Evolutionary conservation across 2,113 vertebrate genomes (phyloP).

Genomic region (Petroica traversi): DNA sequence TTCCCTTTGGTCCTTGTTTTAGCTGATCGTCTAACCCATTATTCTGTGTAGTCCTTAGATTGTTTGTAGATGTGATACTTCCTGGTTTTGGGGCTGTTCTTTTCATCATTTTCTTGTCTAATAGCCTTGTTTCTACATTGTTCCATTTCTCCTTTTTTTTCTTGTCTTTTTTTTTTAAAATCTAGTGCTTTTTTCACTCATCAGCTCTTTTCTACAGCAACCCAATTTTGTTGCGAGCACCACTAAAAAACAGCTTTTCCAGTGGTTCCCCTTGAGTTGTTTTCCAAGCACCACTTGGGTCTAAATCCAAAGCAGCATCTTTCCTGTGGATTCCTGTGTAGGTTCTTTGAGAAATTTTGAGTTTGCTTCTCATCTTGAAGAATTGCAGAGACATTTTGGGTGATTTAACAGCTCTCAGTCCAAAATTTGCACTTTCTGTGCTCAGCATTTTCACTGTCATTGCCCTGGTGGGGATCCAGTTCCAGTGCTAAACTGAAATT

Average conservation of each 20-base stretch:
- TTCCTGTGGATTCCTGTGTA: not conserved
- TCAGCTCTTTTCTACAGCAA: not conserved
- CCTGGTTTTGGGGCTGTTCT: not conserved
- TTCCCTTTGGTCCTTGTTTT: not conserved
- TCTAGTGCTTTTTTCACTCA: not conserved
- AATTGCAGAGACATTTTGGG: not conserved
- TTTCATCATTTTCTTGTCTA: not conserved
- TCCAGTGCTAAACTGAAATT: not conserved
- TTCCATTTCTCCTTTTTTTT: not conserved
- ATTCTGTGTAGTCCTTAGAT: not conserved
- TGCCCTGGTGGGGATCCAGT: not conserved
- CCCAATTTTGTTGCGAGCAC: not conserved
- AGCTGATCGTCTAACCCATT: not conserved
- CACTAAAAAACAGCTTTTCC: not conserved
- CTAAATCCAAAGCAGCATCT: not conserved
- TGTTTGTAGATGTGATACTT: not conserved
- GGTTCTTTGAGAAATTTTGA: not conserved
- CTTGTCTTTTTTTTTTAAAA: too few species aligned
- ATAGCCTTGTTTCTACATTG: not conserved
- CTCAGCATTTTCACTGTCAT: not conserved
- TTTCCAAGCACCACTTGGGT: not conserved
- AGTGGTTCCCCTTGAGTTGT: not conserved
- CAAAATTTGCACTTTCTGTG: not conserved
- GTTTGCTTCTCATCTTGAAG: not conserved
- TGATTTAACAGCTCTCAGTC: not conserved